Evolutionary conservation across 2,797 vertebrate genomes (phyloP).

Genomic region (Natrix natrix): DNA sequence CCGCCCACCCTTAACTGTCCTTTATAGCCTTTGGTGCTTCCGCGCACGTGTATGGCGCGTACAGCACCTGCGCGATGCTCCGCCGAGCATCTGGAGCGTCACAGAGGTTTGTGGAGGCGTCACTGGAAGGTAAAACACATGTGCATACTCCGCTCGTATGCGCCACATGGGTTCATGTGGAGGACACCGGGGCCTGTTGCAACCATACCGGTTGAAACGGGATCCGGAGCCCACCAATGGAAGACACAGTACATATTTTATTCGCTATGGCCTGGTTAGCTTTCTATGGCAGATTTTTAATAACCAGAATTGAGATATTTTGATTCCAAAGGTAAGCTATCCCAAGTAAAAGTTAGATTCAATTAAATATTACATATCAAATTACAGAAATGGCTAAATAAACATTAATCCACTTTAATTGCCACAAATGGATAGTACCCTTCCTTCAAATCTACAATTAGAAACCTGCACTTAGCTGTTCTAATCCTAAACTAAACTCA

Average conservation of each 20-base stretch:
- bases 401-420: not conserved
- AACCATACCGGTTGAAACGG: too few relatives aligned
- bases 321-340: not conserved
- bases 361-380: not conserved
- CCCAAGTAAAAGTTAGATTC: not conserved
- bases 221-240: too few relatives aligned
- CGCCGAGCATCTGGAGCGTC: too few relatives aligned
- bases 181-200: too few relatives aligned
- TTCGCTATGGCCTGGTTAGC: not conserved
- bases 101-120: too few relatives aligned
- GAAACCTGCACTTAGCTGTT: not conserved
- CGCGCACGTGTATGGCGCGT: too few relatives aligned
- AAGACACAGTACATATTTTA: not conserved
- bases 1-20: too few relatives aligned
- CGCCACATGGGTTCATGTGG: too few relatives aligned
- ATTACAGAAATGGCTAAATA: not conserved
- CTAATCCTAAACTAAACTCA: not conserved
- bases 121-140: too few relatives aligned
- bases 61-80: too few relatives aligned
- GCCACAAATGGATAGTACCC: not conserved
- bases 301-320: not conserved
- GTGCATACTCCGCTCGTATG: too few relatives aligned
- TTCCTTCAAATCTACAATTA: not conserved
- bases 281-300: not conserved
- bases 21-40: too few relatives aligned